These are phyloP conservation scores for Leptinotarsa juncta DNA, from an alignment of 2,888 invertebrate species.

Conservation along the genomic window DNA sequence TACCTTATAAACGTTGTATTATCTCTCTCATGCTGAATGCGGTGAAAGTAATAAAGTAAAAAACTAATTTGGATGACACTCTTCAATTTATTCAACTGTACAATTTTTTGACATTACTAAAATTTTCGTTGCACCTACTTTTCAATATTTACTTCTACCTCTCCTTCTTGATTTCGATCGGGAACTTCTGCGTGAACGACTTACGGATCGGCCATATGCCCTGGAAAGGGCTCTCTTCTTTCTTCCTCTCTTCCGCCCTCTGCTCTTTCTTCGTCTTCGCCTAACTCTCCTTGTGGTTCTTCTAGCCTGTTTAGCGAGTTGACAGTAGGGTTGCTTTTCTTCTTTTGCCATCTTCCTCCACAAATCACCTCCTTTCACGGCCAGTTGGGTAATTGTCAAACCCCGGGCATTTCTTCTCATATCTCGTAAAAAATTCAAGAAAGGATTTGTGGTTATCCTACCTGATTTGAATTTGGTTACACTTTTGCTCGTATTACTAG, in stretches of 20 bases:
- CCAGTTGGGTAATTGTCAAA: conserved; percentile 32
- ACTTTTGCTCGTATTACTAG: not conserved
- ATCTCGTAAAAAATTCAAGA: conserved; percentile 47
- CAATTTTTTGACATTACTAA: not conserved
- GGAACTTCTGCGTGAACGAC: conserved; percentile 5
- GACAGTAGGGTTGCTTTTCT: conserved; percentile 41
- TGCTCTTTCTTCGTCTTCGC: conserved; percentile 19
- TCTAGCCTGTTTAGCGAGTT: conserved; percentile 38
- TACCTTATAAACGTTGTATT: no score
- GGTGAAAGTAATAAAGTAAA: no score
- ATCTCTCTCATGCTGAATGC: no score
- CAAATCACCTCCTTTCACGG: conserved; percentile 38
- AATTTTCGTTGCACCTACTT: not conserved
- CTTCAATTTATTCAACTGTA: conserved; percentile 10
- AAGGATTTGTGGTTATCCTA: conserved; percentile 45
- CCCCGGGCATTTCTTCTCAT: conserved; percentile 37
- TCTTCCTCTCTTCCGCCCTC: conserved; percentile 22
- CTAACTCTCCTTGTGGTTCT: conserved; percentile 16
- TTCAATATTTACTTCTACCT: not conserved
- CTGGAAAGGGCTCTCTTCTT: conserved; percentile 1
- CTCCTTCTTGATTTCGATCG: conserved; percentile 3
- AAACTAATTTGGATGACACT: not conserved
- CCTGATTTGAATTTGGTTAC: conserved; percentile 28
- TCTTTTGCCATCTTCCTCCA: conserved; percentile 45
- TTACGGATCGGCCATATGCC: not conserved